Percentiles rank a stretch among this genome's conserved stretches.
These are phyloP conservation scores for Eilema griseolum DNA, from an alignment of 2,888 invertebrate genomes.

Conservation along the genomic window DNA sequence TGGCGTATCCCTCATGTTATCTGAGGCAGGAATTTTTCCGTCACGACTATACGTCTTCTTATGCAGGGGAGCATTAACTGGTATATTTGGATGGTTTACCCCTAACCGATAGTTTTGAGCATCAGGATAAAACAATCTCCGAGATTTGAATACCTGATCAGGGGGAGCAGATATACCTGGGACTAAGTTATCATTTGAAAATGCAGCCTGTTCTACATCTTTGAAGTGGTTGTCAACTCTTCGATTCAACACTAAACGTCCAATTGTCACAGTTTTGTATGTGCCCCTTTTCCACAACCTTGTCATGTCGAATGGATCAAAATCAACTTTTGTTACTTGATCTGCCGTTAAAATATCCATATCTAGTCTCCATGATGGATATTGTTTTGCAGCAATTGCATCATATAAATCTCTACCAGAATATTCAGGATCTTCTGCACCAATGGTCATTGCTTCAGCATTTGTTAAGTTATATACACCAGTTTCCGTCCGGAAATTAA, in stretches of 20 bases:
- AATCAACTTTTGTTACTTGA: conserved; percentile 12
- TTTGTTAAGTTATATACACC: conserved; percentile 21
- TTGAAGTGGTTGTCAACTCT: conserved; percentile 13
- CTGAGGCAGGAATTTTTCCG: not conserved
- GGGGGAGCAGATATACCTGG: conserved; percentile 7
- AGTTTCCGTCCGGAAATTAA: conserved; percentile 14
- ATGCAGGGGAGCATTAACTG: conserved; percentile 8
- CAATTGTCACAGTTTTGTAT: conserved; percentile 7
- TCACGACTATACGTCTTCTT: conserved; percentile 1
- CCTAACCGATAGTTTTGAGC: conserved; percentile 10
- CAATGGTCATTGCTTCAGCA: conserved; percentile 11
- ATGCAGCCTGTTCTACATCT: conserved; percentile 5
- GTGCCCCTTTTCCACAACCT: conserved; percentile 13
- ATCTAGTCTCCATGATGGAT: conserved; percentile 18
- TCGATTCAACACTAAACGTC: conserved; percentile 3
- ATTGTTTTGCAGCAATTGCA: conserved; percentile 18
- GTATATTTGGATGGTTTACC: not conserved
- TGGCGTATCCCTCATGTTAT: conserved; percentile 9
- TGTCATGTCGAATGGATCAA: conserved; percentile 22
- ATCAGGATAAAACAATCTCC: conserved; percentile 5
- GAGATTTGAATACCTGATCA: conserved; percentile 2
- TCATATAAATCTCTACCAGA: conserved; percentile 19
- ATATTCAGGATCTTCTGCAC: conserved; percentile 12
- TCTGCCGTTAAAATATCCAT: conserved; percentile 20
- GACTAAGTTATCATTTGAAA: conserved; percentile 9